Conservation (phyloP, 2,888 invertebrate species). For the Lamproptera curius region DNA sequence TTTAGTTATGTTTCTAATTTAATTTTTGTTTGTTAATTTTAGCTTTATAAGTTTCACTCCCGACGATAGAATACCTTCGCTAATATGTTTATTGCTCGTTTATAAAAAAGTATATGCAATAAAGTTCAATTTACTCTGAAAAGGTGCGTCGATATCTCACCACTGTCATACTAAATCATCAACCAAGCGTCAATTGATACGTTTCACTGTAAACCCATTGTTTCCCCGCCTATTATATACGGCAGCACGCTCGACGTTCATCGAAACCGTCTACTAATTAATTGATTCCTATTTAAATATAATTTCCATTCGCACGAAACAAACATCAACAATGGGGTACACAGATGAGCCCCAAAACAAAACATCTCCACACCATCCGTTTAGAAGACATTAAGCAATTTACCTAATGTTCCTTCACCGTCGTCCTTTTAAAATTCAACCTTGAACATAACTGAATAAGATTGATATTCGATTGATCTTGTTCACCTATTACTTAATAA, state of each 20-base stretch:
- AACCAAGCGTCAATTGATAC: too few species aligned
- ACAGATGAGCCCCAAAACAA: conserved; percentile 45
- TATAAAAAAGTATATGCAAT: too few species aligned
- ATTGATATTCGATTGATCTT: conserved; percentile 47
- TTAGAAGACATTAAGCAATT: conserved; percentile 69
- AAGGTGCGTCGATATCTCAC: too few species aligned
- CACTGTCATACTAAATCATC: too few species aligned
- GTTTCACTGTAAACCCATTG: too few species aligned
- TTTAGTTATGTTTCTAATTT: too few species aligned
- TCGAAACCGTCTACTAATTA: conserved; percentile 18
- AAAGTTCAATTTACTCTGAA: too few species aligned
- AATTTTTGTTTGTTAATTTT: too few species aligned
- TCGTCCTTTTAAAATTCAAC: conserved; percentile 34
- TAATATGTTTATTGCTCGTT: too few species aligned
- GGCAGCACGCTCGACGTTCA: conserved; percentile 1
- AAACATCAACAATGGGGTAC: conserved; percentile 22
- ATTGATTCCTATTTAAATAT: conserved; percentile 29
- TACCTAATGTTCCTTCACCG: conserved; percentile 50
- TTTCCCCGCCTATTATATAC: too few species aligned
- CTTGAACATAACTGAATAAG: conserved; percentile 45
- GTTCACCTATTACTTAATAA: conserved; percentile 8
- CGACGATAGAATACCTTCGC: too few species aligned
- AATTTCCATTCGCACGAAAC: conserved; percentile 16
- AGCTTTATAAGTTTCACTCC: too few species aligned
- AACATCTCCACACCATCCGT: conserved; percentile 58